Conservation (phyloP, 53 echinoderm and acorn worm genomes). For the Patiria pectinifera region DNA sequence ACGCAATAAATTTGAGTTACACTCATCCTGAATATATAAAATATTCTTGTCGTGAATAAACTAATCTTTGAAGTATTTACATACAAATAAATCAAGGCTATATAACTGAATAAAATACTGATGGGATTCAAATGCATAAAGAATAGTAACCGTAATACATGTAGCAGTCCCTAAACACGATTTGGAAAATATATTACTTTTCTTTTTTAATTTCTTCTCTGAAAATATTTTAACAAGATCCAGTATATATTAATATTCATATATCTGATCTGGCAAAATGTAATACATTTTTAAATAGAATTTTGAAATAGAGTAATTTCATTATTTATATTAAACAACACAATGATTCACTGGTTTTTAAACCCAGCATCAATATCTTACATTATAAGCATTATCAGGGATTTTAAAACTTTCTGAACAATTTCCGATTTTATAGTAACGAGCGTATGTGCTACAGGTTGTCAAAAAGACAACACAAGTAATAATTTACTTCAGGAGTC, state of each 20-base stretch:
- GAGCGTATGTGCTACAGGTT: no score
- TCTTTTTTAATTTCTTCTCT: neutral
- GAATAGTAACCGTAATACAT: neutral
- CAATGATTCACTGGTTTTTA: no score
- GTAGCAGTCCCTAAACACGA: neutral
- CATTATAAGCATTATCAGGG: no score
- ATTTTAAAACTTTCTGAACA: no score
- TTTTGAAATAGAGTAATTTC: neutral
- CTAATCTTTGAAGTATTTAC: neutral
- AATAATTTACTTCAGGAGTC: no score
- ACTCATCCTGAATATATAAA: neutral
- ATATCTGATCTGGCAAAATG: neutral
- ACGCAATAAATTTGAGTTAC: neutral
- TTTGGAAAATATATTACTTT: neutral
- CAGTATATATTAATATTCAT: neutral
- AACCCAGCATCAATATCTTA: no score
- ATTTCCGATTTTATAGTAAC: no score
- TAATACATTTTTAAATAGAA: neutral
- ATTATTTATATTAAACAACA: neutral
- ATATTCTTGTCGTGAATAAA: neutral
- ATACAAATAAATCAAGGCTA: neutral
- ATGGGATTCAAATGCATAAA: neutral
- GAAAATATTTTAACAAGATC: neutral
- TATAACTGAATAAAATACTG: neutral
- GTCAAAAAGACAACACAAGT: no score